These are phyloP conservation scores for Tricholauxania praeusta DNA, from an alignment of 2,888 invertebrate genomes.

Conservation along the genomic window DNA sequence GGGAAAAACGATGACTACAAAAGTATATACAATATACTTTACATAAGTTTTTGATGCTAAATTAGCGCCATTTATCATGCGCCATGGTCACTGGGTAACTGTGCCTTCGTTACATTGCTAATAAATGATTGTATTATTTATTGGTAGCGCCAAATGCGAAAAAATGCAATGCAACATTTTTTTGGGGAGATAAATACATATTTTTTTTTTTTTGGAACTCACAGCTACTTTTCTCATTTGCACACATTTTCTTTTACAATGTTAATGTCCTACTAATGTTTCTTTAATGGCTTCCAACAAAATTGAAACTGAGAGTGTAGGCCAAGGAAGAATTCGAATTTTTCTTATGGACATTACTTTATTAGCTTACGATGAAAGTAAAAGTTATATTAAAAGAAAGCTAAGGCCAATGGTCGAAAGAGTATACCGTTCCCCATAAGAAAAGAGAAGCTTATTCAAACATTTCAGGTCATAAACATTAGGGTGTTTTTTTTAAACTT, in stretches of 20 bases:
- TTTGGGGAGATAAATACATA: too few relatives aligned
- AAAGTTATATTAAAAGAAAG: background rate
- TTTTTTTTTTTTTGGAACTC: too few relatives aligned
- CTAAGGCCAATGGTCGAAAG: background rate
- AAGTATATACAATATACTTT: too few relatives aligned
- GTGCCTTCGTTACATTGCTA: background rate
- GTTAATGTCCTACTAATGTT: conserved; percentile 66
- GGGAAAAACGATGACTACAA: too few relatives aligned
- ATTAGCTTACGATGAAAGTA: background rate
- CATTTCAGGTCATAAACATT: too few relatives aligned
- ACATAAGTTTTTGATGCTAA: background rate
- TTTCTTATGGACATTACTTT: background rate
- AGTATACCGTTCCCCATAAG: too few relatives aligned
- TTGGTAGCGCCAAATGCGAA: background rate
- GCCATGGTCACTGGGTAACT: conserved; percentile 40
- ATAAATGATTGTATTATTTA: conserved; percentile 8
- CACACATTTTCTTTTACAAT: conserved; percentile 18
- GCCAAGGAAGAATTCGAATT: too few relatives aligned
- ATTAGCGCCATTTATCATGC: background rate
- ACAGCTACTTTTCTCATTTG: too few relatives aligned
- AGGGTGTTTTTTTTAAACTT: too few relatives aligned
- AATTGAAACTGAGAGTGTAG: too few relatives aligned
- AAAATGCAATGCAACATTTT: too few relatives aligned
- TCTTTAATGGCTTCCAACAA: conserved; percentile 60
- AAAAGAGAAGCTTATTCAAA: too few relatives aligned